Base-by-base conservation (phyloP, 2,113 vertebrate species). In the Tylochromis polylepis region DNA sequence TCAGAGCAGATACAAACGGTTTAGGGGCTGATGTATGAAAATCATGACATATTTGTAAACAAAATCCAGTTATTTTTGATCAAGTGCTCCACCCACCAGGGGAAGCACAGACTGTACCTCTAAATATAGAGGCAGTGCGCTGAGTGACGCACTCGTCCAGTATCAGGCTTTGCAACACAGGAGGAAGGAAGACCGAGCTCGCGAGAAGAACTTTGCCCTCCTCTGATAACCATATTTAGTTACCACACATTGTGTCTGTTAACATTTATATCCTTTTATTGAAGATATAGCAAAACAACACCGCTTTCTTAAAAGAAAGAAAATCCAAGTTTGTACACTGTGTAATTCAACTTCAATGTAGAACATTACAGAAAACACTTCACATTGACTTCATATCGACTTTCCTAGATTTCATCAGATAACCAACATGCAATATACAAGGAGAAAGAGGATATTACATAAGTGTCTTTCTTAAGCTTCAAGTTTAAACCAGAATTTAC, bases 171-270 rank as follows among this genome's bases (percentile, higher is more conserved):
- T 79, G 77, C 62, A 86, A 84, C 88, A 89, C n/a, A 14, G 27
- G 59, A 93, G 93, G 93, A 93, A 95, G 92, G 93, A 94, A 95
- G 89, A 91, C 36, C 8, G 53, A 84, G n/a, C 83, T 79, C 70
- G 82, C 80, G 56, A 77, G 58, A 80, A 81, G 46, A 67, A 51
- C 49, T 6, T 58, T 8, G 24, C 60, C 81, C 83, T 77, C 75
- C 53, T 86, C 62, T 18, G 77, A 91, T 88, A 90, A 75, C 43
- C 72, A 65, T 53, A 34, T 82, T 58, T 20, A 86, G 67, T 70
- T 72, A 65, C 67, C 31, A 81, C 55, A 85, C 72, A 86, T 49
- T 90, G 41, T 86, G 51, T 36, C 70, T 55, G 14, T 29, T 53
- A 38, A 85, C 62, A 70, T 81, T 81, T 49, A 29, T 81, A 91